Evolutionary conservation across 2,888 invertebrate species (phyloP), one percentile per base, ranked within the genome.

Genomic region (Cosmia pyralina): DNA sequence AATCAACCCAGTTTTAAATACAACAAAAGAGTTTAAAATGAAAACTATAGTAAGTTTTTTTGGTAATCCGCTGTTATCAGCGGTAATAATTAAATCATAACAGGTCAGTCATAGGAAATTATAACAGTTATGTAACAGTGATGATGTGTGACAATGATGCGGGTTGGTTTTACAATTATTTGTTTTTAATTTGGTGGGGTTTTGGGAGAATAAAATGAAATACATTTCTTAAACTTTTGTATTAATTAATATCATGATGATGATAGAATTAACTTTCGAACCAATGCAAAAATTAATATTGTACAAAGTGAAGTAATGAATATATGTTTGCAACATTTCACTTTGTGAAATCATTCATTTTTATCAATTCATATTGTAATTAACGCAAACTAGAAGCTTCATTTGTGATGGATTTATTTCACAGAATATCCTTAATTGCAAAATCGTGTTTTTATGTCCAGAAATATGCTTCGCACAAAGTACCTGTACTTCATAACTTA

Each of bases 131-230:
- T n/a, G n/a, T 72, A 22, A 69, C 75, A 76, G n/a, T n/a, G n/a
- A 71, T 63, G 50, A 71, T 57, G 73, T 70, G 79, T 71, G 60
- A 50, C 77, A 74, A 57, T 69, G 67, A 77, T 65, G 62, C 19
- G 50, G 60, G 55, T 58, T 22, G 0, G 59, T 53, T 64, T 62
- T 69, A n/a, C 52, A 48, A 38, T 63, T 72, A 69, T 72, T 69
- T 60, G 50, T 57, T 67, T 72, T 70, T 66, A 59, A 72, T 76
- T 69, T 59, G 55, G n/a, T 62, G 50, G 7, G 44, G 19, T 41
- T 41, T 15, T 11, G 22, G 17, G 4, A 28, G 19, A 62, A 55
- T 63, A 48, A 48, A 34, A 62, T n/a, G 5, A 57, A 53, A 68
- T 57, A 58, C 22, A 60, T 64, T 34, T 28, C 34, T 17, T 22